Base-by-base conservation (phyloP, 2,797 vertebrate genomes). In the Arnoldichthys spilopterus region DNA sequence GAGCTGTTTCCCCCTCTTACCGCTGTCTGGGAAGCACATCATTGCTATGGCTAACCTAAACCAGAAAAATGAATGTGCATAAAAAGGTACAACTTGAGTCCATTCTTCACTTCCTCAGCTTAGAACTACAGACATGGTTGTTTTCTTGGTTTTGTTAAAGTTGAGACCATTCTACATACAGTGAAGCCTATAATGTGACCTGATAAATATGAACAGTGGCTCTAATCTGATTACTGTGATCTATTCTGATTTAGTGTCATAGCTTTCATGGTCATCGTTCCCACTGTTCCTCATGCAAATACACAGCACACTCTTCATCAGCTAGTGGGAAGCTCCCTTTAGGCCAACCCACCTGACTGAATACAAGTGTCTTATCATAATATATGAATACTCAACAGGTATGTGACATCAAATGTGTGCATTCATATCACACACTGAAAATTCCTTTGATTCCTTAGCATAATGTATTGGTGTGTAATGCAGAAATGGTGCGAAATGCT, bases 181-280 rank as follows among this genome's bases (percentile, higher is more conserved):
- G 56, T 20, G 4, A 20, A 62, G 59, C 40, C 16, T 20, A 6
- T 40, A 54, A 37, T 47, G 34, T 45, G 67, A 28, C 1, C 32
- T 80, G 84, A 82, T 84, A 78, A 81, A 87, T 87, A 88, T 86
- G 77, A 84, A 77, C 79, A 81, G 83, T 85, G 51, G 87, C 74
- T 82, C 61, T 88, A 90, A 92, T 90, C 85, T 85, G 74, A 88
- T 91, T 91, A 89, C 82, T 77, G 1, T 78, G 74, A 81, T 80
- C 86, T 83, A 75, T 86, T 78, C 86, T 77, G 67, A 86, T 78
- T 43, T 51, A 16, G 81, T 80, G 0, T 40, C 30, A 32, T 74
- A 53, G 22, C 85, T 81, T 71, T 54, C 75, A 74, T 84, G 76
- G 62, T 88, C 84, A 86, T 81, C 37, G 37, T 5, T 37, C 82